Percentiles rank a stretch among this genome's conserved stretches.
Evolutionary conservation across 2,113 vertebrate genomes (phyloP).

Genomic region (Petaurus breviceps): DNA sequence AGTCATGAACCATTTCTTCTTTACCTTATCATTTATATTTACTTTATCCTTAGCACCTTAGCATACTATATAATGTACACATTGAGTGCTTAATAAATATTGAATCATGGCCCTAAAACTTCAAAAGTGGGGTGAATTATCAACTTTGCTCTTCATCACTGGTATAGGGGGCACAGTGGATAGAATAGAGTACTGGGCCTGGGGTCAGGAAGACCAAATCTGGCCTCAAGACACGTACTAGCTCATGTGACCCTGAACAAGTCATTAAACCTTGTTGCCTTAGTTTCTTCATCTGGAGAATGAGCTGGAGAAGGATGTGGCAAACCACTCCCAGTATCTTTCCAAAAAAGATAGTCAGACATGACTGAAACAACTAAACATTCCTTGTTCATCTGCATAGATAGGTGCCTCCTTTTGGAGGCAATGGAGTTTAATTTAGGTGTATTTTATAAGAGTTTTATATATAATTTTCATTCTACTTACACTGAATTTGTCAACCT

Average conservation of each 20-base stretch:
- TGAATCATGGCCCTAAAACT: background rate
- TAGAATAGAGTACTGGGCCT: background rate
- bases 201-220: background rate
- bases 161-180: background rate
- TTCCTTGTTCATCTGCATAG: background rate
- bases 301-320: background rate
- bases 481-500: background rate
- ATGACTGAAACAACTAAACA: background rate
- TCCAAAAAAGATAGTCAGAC: background rate
- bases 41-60: background rate
- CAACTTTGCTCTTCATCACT: background rate
- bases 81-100: background rate
- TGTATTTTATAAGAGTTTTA: slow-evolving; percentile 11
- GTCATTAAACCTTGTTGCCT: background rate
- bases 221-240: background rate
- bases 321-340: background rate
- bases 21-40: too few species aligned
- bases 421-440: background rate
- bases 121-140: background rate
- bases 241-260: background rate
- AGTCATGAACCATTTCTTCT: background rate
- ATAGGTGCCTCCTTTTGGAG: background rate
- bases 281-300: background rate
- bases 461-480: background rate
- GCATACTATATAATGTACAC: background rate